phyloP scores from a whole-genome alignment of 2,888 invertebrate genomes.

The Dichetophora obliterata region DNA sequence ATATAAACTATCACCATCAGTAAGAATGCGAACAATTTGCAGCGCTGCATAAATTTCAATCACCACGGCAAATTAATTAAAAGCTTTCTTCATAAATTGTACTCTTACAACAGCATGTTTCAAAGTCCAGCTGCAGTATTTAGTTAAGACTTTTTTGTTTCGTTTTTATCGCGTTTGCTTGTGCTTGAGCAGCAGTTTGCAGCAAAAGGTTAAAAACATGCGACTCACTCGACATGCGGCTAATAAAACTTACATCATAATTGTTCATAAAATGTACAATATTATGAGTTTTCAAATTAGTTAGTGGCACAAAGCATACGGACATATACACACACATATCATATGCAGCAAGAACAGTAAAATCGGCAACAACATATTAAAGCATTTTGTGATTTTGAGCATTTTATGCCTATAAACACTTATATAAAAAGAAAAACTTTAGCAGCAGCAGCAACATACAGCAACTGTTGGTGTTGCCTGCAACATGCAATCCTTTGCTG shows the following conservation, averaged over 20 bases:
- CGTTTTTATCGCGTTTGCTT: background rate
- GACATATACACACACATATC: conserved; percentile 3
- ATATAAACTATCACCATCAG: conserved; percentile 45
- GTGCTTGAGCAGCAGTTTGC: conserved; percentile 13
- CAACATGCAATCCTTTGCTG: conserved; percentile 43
- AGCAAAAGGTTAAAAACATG: conserved; percentile 1
- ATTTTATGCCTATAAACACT: conserved; percentile 3
- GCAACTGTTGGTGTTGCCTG: conserved; percentile 45
- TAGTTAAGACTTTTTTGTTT: background rate
- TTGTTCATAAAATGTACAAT: conserved; percentile 67
- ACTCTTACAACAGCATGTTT: conserved; percentile 35
- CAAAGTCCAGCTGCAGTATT: conserved; percentile 16
- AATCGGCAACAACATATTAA: conserved; percentile 11
- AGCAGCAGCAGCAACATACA: conserved; percentile 39
- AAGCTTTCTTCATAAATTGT: conserved; percentile 50
- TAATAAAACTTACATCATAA: conserved; percentile 69
- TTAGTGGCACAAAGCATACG: conserved; percentile 47
- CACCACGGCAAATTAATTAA: conserved; percentile 64
- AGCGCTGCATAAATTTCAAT: conserved; percentile 29
- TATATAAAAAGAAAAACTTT: background rate
- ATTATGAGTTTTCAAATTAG: conserved; percentile 67
- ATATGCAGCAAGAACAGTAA: background rate
- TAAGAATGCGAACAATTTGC: background rate
- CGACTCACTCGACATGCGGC: conserved; percentile 39
- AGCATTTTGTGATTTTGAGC: conserved; percentile 14